Base-by-base conservation (phyloP, 2,113 vertebrate species). In the Semnornis frantzii region DNA sequence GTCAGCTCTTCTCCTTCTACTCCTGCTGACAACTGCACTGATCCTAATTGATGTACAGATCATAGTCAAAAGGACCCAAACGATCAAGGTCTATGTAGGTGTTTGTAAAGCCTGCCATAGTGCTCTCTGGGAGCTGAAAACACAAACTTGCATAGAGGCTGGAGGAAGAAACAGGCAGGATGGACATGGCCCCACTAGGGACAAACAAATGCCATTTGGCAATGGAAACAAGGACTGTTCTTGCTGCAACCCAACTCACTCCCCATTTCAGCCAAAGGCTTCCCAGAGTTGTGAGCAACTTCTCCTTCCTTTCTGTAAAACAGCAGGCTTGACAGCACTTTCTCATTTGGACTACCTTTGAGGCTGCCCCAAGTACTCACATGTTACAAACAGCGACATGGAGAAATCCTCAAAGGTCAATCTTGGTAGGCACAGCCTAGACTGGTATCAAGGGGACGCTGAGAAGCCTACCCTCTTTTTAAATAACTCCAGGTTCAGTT, bases 31-130 rank as follows among this genome's bases (percentile, higher is more conserved):
- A 42, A 2, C 17, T 23, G 60, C 62, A 20, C 0, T 0, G 25
- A 31, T 48, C 10, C 64, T 75, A 76, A 20, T 4, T 63, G 34
- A 27, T 5, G 9, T 3, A 55, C 62, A 65, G 62, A 75, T 12
- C 31, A 4, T 8, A 62, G 42, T 15, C 52, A 60, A 25, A 30
- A 30, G 39, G 20, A 73, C 10, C 19, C 33, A 11, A 59, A 18
- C 0, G 1, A 50, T 24, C 39, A 18, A 62, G 14, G 14, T 54
- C 28, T 52, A 17, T 0, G 1, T 16, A 52, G 31, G 14, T 13
- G 4, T 23, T 31, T 21, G 15, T 33, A 33, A 81, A 31, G 20
- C 27, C 15, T 1, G 2, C 0, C 1, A 27, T 21, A 34, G 62
- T 28, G 69, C 71, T n/a, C 28, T 9, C 37, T 16, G 44, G 16